Base-by-base conservation (phyloP, 2,888 invertebrate genomes). In the Tuberolachnus salignus region DNA sequence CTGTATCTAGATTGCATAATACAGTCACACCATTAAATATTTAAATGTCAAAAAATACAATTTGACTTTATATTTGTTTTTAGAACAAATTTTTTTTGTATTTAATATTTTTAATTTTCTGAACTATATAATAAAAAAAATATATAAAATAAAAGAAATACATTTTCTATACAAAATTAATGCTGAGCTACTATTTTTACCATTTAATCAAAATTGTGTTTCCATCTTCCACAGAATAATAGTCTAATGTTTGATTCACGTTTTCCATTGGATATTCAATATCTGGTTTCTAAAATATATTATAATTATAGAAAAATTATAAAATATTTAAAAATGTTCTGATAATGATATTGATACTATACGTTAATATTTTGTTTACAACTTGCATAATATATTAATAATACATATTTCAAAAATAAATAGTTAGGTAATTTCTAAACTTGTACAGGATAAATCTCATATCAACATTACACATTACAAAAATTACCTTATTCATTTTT, bases 1-100 rank as follows among this genome's bases (percentile, higher is more conserved):
- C 96, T 0, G 91, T 97, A 44, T 89, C 89, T 51, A 94, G 95
- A 85, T 87, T 98, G 80, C 92, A 94, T 87, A 91, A 94, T 81
- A 93, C 95, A 13, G 88, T 97, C 3, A 92, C 90, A 69, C 81
- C 81, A 42, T 74, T 81, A 57, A 73, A 78, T 61, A 61, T 57
- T n/a, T 34, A 34, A 34, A 34, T 34, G 6, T 11, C 46, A 46
- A 67, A 67, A 46, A 66, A 26, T 16, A 63, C 46, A 34, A 21
- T 42, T 19, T 46, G 16, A 53, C 55, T 44, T 34, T n/a, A 0
- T 44, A 44, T 13, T 53, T 53, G 6, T n/a, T n/a, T 55, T 66
- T 46, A 14, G 1, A 67, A 34, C 14, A 21, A 64, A n/a, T n/a
- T n/a, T 75, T 64, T 64, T 66, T 46, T 66, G n/a, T 55, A 26